phyloP scores from a whole-genome alignment of 2,888 invertebrate genomes.

The Pomacea canaliculata region DNA sequence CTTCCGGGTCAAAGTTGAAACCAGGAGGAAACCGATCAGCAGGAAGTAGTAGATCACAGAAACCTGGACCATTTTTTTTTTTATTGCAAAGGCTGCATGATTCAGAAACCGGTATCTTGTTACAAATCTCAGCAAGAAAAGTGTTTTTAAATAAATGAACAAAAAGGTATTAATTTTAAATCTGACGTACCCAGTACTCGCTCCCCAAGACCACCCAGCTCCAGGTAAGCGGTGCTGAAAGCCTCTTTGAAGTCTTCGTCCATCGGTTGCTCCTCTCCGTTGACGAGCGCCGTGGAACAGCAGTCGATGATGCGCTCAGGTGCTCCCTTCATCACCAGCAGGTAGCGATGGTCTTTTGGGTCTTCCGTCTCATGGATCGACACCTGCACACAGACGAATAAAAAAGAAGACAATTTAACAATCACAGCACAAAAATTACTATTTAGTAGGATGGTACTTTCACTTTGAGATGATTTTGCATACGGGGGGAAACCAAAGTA shows the following conservation, averaged over 20 bases:
- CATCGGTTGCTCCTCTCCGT: constrained; percentile 9
- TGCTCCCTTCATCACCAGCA: constrained; percentile 36
- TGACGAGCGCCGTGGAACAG: constrained; percentile 5
- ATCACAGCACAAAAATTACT: too few species aligned
- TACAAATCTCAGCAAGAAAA: too few species aligned
- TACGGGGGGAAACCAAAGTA: too few species aligned
- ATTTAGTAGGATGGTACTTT: background rate
- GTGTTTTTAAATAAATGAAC: too few species aligned
- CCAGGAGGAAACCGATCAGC: constrained; percentile 91
- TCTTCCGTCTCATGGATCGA: constrained; percentile 25
- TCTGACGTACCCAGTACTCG: constrained; percentile 61
- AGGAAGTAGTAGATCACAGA: constrained; percentile 93
- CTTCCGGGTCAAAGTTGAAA: constrained; percentile 85
- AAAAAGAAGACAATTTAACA: background rate
- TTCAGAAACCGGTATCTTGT: too few species aligned
- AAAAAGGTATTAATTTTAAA: background rate
- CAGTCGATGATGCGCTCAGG: constrained; percentile 33
- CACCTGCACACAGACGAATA: constrained; percentile 73
- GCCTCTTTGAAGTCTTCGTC: constrained; percentile 12
- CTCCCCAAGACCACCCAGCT: constrained; percentile 32
- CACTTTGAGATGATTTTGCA: too few species aligned
- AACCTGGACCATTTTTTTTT: constrained; percentile 72
- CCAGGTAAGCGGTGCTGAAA: constrained; percentile 29
- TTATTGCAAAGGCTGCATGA: too few species aligned
- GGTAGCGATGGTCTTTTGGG: constrained; percentile 3